Base-by-base conservation (phyloP, 2,888 invertebrate genomes). In the Xanthia icteritia region DNA sequence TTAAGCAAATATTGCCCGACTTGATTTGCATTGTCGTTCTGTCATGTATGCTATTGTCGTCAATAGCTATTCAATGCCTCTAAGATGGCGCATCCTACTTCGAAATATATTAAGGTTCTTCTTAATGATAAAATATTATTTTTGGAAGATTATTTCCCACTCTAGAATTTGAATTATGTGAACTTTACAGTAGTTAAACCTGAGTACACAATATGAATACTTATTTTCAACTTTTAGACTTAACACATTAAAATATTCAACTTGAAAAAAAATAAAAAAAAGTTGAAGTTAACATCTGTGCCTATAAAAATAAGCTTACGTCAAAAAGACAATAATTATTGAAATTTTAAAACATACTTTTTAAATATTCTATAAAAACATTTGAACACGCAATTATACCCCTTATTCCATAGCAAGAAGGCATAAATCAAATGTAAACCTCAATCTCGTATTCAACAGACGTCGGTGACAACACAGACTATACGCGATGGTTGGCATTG, bases 361-460 rank as follows among this genome's bases (percentile, higher is more conserved):
- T 69, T 58, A 36, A 66, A 75, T 67, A 61, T 51, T 11, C 3
- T 17, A 45, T 5, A 42, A 31, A 65, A 54, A 39, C 45, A 69
- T 69, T 74, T 66, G 27, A 69, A 45, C 79, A 87, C 84, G 74
- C 85, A 73, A 91, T 88, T 86, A 87, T 88, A 23, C 23, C 48
- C 86, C 83, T 82, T 92, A 90, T 79, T n/a, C 42, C 83, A 17
- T 78, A 70, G 76, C 17, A 63, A 77, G 80, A 92, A 86, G 82
- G 84, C 63, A 73, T 72, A 88, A 76, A 84, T 83, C 77, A 81
- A 84, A 84, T 79, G 81, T 80, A 79, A 81, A 86, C 73, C 78
- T 81, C 81, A 81, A 92, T 92, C 83, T 88, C 83, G 90, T 91
- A 92, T 92, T 92, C 92, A 88, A 89, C 88, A 88, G 89, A 90